phyloP scores from a whole-genome alignment of 2,113 vertebrate genomes.

The Mastomys natalensis region DNA sequence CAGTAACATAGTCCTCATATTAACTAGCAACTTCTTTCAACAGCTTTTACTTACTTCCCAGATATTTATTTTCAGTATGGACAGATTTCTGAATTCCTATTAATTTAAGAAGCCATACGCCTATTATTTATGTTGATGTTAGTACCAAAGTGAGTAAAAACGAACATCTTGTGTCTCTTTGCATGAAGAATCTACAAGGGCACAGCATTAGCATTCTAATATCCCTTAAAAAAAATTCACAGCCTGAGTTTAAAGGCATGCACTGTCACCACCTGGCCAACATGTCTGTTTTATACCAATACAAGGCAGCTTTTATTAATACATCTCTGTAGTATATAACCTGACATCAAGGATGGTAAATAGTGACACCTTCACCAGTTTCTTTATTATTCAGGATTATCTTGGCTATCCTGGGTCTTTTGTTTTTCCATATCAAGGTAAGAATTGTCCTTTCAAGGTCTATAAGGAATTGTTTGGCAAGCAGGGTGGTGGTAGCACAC shows the following conservation, averaged over 20 bases:
- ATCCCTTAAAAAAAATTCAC: too few relatives aligned
- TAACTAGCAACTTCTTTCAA: too few relatives aligned
- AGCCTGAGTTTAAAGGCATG: too few relatives aligned
- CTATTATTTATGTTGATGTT: slow-evolving; percentile 25
- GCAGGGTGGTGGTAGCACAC: not conserved
- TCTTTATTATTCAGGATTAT: not conserved
- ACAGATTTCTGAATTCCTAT: too few relatives aligned
- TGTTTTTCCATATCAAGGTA: not conserved
- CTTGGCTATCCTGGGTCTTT: not conserved
- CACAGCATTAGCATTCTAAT: too few relatives aligned
- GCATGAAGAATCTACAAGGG: too few relatives aligned
- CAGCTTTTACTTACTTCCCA: too few relatives aligned
- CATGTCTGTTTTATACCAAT: not conserved
- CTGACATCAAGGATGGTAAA: not conserved
- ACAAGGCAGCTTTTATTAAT: not conserved
- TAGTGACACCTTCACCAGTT: not conserved
- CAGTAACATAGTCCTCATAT: too few relatives aligned
- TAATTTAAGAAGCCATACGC: too few relatives aligned
- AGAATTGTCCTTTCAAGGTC: not conserved
- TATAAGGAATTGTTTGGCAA: not conserved
- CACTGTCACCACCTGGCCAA: too few relatives aligned
- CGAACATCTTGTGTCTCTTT: too few relatives aligned
- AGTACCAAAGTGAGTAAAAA: not conserved
- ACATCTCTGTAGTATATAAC: not conserved
- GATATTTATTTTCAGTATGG: too few relatives aligned